A percentile compares a stretch with the other conserved stretches of the same genome.
Conservation (phyloP, 2,797 vertebrate species). For the Brachymystax lenok region DNA sequence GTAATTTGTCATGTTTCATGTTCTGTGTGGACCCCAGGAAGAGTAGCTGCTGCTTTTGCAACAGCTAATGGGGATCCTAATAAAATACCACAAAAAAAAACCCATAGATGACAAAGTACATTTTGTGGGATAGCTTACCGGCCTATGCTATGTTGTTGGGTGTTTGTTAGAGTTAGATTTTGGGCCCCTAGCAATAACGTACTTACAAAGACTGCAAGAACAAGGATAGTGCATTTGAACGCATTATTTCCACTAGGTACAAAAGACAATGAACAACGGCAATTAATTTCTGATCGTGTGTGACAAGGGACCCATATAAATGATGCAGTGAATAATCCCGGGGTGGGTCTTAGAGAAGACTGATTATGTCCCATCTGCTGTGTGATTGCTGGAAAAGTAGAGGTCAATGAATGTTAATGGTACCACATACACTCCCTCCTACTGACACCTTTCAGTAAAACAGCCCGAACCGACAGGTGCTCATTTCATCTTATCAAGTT, state of each 20-base stretch:
- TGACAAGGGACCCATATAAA: slow-evolving; percentile 14
- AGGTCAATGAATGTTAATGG: slow-evolving; percentile 36
- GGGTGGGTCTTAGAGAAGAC: slow-evolving; percentile 25
- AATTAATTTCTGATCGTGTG: slow-evolving; percentile 18
- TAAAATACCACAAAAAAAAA: no score
- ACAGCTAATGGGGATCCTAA: no score
- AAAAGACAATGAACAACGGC: background rate
- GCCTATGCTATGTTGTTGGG: no score
- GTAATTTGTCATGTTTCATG: no score
- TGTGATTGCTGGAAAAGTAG: slow-evolving; percentile 10
- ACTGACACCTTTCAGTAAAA: slow-evolving; percentile 9
- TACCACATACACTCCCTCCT: slow-evolving; percentile 21
- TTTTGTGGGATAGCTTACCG: background rate
- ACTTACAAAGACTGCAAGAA: no score
- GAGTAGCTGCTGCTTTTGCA: no score
- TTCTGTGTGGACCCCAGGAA: no score
- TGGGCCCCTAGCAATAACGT: background rate
- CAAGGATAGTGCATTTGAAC: no score
- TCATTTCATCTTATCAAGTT: background rate
- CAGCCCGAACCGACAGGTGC: slow-evolving; percentile 19
- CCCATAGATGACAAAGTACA: background rate
- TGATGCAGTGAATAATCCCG: slow-evolving; percentile 22
- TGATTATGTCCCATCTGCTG: slow-evolving; percentile 47
- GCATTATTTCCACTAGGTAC: background rate
- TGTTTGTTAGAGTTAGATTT: background rate